phyloP scores from a whole-genome alignment of 2,113 vertebrate species.

The Mesoclemmys tuberculata region DNA sequence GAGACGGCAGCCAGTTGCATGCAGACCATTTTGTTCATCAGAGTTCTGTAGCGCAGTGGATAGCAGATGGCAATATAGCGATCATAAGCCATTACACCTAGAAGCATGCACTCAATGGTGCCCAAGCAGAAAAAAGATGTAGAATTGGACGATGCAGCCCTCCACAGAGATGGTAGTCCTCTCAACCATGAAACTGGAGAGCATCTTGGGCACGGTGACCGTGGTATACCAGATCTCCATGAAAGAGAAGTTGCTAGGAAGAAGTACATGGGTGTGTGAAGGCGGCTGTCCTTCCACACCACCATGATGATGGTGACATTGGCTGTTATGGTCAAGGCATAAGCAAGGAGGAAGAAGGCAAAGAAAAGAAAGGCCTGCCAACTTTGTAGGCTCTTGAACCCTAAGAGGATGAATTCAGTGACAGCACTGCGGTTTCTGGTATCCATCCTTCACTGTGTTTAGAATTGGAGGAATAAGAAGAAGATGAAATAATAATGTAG shows the following conservation, averaged over 20 bases:
- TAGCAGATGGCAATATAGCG: background rate
- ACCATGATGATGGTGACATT: conserved; percentile 33
- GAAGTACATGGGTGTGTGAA: conserved; percentile 58
- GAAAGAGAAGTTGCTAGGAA: conserved; percentile 61
- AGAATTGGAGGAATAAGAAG: no score
- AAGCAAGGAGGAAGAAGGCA: background rate
- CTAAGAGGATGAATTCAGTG: conserved; percentile 43
- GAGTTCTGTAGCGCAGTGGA: background rate
- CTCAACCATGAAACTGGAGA: conserved; percentile 32
- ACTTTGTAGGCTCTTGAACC: background rate
- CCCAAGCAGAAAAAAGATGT: background rate
- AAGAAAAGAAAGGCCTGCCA: background rate
- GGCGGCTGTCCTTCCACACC: background rate
- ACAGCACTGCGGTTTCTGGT: background rate
- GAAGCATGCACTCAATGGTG: background rate
- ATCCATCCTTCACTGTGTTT: conserved; percentile 17
- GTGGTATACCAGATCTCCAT: conserved; percentile 60
- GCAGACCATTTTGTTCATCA: background rate
- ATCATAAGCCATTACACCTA: background rate
- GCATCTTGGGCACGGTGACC: conserved; percentile 55
- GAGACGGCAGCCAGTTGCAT: background rate
- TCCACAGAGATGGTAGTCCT: conserved; percentile 46
- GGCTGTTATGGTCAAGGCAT: conserved; percentile 34
- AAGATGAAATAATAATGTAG: no score
- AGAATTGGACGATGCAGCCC: background rate